A percentile compares a stretch with the other conserved stretches of the same genome.
These are phyloP conservation scores for Serranus cabrilla DNA, from an alignment of 2,797 vertebrate species.

Conservation along the genomic window DNA sequence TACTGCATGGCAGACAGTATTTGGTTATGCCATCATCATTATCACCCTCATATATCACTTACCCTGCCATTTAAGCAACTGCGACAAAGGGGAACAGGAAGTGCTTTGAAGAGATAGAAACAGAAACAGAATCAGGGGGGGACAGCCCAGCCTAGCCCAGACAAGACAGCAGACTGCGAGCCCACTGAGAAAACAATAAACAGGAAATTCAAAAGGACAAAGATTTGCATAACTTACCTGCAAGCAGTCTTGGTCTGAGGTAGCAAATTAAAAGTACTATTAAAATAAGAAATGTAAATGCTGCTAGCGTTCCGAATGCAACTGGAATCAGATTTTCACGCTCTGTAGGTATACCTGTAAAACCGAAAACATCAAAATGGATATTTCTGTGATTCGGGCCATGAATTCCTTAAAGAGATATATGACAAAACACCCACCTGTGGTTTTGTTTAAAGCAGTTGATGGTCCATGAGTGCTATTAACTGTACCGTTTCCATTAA, in stretches of 20 bases:
- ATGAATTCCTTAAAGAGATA: neutral
- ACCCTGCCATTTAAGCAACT: slow-evolving; percentile 18
- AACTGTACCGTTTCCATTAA: neutral
- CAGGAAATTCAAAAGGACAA: slow-evolving; percentile 6
- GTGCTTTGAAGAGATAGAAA: slow-evolving; percentile 34
- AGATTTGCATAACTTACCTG: slow-evolving; percentile 43
- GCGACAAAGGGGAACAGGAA: slow-evolving; percentile 5
- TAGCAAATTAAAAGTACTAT: slow-evolving; percentile 33
- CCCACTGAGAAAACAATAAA: neutral
- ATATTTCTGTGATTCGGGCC: neutral
- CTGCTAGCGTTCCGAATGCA: slow-evolving; percentile 37
- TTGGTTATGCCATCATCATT: neutral
- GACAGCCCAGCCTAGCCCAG: accelerated
- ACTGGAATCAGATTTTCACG: neutral
- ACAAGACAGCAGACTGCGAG: neutral
- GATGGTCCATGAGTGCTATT: neutral
- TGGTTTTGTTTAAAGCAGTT: slow-evolving; percentile 10
- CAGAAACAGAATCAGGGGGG: neutral
- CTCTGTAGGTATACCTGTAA: slow-evolving; percentile 20
- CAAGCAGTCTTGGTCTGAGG: slow-evolving; percentile 18
- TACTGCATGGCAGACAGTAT: neutral
- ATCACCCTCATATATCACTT: neutral
- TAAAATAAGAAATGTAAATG: slow-evolving; percentile 30
- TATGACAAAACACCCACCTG: slow-evolving; percentile 34
- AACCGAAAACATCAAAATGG: neutral